A percentile compares a stretch with the other conserved stretches of the same genome.
Evolutionary conservation across 2,888 invertebrate genomes (phyloP).

Genomic region (Ophion slaviceki): DNA sequence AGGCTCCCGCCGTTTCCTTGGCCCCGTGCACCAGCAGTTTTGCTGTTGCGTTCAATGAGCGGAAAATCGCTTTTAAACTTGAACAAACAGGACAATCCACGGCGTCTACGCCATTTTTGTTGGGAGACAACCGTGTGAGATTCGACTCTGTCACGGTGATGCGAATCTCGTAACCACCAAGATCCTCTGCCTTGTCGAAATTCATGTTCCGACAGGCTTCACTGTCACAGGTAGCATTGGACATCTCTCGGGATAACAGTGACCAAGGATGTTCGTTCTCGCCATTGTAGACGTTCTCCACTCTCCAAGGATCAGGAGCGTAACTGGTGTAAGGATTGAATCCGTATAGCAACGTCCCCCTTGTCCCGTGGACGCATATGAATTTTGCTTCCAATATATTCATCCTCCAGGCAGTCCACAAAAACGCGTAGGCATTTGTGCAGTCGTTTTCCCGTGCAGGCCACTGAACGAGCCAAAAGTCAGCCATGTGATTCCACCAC

Average conservation of each 20-base stretch:
- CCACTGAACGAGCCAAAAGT: constrained; percentile 59
- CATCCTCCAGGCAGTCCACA: constrained; percentile 62
- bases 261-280: constrained; percentile 37
- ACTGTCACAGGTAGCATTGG: not conserved
- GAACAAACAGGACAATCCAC: not conserved
- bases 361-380: constrained; percentile 55
- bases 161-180: constrained; percentile 43
- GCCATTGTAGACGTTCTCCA: constrained; percentile 13
- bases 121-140: not conserved
- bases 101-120: not conserved
- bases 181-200: constrained; percentile 37
- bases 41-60: not conserved
- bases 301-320: constrained; percentile 61
- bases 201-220: constrained; percentile 22
- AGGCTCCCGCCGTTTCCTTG: not conserved
- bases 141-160: not conserved
- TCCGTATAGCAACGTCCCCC: constrained; percentile 58
- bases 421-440: constrained; percentile 48
- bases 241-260: constrained; percentile 12
- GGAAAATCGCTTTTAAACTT: not conserved
- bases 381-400: constrained; percentile 64
- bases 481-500: constrained; percentile 68
- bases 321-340: constrained; percentile 67
- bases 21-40: not conserved
- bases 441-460: constrained; percentile 45